Evolutionary conservation across 2,113 vertebrate species (phyloP), one percentile per base, ranked within the genome.

Genomic region (Eira barbara): DNA sequence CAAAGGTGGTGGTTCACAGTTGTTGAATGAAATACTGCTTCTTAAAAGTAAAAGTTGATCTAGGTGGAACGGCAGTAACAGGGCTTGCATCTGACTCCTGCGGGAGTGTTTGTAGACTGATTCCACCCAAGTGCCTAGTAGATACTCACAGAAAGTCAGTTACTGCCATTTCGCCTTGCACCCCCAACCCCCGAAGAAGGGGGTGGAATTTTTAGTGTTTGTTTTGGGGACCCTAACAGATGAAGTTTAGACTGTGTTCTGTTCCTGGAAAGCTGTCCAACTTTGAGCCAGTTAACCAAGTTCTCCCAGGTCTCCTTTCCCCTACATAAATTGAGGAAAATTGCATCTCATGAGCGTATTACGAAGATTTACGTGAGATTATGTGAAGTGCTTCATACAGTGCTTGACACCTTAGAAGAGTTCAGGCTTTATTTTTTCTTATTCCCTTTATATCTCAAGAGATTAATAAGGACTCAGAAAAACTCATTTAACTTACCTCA

Each of bases 401-500:
- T 69, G 67, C 34, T 84, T 63, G 69, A 69, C 17, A 84, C 27
- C 7, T 76, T 93, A 52, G 23, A 55, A 45, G 25, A 87, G 20
- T 63, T 79, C 18, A 65, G 49, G 10, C 57, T 25, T 81, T 96
- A 31, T 63, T 47, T 86, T 29, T 61, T 61, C 21, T 92, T 71
- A 57, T 69, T 88, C 42, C 17, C 34, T 91, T 86, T 79, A 4
- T 95, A 61, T 36, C 20, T 14, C 29, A 27, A 79, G 27, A 94
- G 49, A 88, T 78, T 93, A 95, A 91, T 88, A 90, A 91, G 20
- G 31, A 81, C 47, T 80, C 1, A 13, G 34, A 27, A 97, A 90
- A 89, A 29, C 61, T 95, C 34, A 39, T 87, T 86, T 90, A 91
- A 91, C 14, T 91, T 94, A 78, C 31, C 55, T 87, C n/a, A 20